These are phyloP conservation scores for Adoxophyes honmai DNA, from an alignment of 1,140 invertebrate species.

Conservation along the genomic window DNA sequence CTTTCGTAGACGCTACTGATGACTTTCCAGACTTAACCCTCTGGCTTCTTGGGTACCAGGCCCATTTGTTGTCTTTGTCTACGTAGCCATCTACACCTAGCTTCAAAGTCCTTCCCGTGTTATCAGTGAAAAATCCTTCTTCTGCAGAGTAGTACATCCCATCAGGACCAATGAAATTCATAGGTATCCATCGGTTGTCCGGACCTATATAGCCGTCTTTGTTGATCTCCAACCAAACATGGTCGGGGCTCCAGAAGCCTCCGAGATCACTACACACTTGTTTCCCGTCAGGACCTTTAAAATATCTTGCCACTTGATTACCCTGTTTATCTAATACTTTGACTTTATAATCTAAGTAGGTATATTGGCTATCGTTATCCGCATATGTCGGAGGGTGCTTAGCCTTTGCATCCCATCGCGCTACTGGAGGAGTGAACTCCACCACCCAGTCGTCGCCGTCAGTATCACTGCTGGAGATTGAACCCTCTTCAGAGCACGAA, in stretches of 20 bases:
- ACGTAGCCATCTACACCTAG: conserved; percentile 65
- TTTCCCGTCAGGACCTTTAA: conserved; percentile 69
- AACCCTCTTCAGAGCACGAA: conserved; percentile 58
- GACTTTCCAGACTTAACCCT: conserved; percentile 9
- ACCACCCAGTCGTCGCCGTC: conserved; percentile 65
- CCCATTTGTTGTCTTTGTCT: conserved; percentile 65
- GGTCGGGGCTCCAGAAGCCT: conserved; percentile 57
- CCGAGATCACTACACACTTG: conserved; percentile 65
- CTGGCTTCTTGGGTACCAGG: conserved; percentile 43
- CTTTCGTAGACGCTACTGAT: conserved; percentile 20
- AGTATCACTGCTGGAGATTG: conserved; percentile 54
- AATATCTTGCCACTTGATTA: conserved; percentile 55
- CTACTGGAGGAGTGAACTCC: conserved; percentile 59
- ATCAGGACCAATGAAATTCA: conserved; percentile 64
- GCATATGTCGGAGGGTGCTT: conserved; percentile 46
- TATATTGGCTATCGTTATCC: conserved; percentile 58
- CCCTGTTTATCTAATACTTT: conserved; percentile 59
- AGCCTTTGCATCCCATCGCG: conserved; percentile 53
- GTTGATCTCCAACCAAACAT: conserved; percentile 62
- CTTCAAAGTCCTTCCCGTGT: conserved; percentile 38
- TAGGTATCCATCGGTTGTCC: conserved; percentile 64
- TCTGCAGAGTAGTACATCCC: conserved; percentile 62
- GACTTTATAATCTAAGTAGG: conserved; percentile 66
- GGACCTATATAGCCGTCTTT: conserved; percentile 66
- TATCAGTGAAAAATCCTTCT: conserved; percentile 58